Base-by-base conservation (phyloP, 1,140 invertebrate genomes). In the Homarus americanus region DNA sequence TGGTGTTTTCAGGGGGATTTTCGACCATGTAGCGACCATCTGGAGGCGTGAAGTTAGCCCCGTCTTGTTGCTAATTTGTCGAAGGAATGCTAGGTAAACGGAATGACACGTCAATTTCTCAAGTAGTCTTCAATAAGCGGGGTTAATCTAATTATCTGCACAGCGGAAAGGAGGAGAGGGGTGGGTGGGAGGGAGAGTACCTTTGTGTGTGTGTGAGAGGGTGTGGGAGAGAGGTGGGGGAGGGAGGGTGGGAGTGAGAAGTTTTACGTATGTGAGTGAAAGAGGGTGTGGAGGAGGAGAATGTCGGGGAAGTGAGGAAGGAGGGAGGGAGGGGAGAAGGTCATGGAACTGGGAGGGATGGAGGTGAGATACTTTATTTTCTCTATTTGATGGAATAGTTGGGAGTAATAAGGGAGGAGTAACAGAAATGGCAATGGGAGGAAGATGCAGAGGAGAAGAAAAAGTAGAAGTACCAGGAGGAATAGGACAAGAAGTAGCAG, bases 81-180 rank as follows among this genome's bases (percentile, higher is more conserved):
- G n/a, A 69, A 69, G 63, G 63, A 69, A 32, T 69, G 63, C 63
- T 69, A 24, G n/a, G n/a, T 28, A 32, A 28, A 69, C n/a, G 9
- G n/a, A 28, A 69, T 69, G 63, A 69, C 63, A 69, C 63, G 63
- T 69, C 63, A 69, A 69, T 24, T 32, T 69, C 28, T 34, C 63
- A 69, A 32, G 63, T 28, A 32, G 28, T 28, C 63, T 28, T 32
- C 63, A 69, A 69, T 69, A 69, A 69, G 1, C 63, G 63, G 63
- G 63, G 28, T 69, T 69, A 69, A 69, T 69, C 63, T 28, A 28
- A 69, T 69, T 32, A 69, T 32, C 63, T 69, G n/a, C 63, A 32
- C n/a, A 69, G 28, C 63, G 63, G 63, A 58, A 58, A 58, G 53
- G 58, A 63, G 44, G 44, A 49, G 5, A 15, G 44, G 44, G 44